phyloP scores from a whole-genome alignment of 2,797 vertebrate species.

The Morelia viridis region DNA sequence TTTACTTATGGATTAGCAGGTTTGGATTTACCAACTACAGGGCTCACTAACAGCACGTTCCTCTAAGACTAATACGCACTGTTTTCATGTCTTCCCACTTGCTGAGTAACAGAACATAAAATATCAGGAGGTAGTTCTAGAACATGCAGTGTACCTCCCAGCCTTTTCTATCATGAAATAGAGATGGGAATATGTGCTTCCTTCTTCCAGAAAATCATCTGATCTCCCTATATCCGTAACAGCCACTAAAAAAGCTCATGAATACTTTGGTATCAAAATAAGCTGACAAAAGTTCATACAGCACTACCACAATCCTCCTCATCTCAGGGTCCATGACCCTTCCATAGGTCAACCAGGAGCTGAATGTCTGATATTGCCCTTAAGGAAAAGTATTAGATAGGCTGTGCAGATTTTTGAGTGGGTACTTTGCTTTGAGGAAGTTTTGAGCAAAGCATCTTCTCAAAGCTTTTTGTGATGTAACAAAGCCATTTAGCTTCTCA shows the following conservation, averaged over 20 bases:
- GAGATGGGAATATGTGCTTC: neutral
- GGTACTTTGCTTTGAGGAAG: neutral
- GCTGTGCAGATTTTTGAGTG: neutral
- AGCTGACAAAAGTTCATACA: neutral
- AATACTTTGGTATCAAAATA: neutral
- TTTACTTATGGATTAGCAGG: neutral
- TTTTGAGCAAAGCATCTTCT: neutral
- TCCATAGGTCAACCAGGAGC: neutral
- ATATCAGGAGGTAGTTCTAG: neutral
- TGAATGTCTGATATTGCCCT: neutral
- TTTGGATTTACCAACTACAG: neutral
- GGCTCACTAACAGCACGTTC: neutral
- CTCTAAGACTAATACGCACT: neutral
- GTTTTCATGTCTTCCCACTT: neutral
- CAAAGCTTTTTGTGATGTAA: neutral
- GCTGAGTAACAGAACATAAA: neutral
- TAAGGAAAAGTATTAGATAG: neutral
- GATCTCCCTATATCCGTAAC: neutral
- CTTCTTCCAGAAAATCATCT: neutral
- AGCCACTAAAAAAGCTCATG: neutral
- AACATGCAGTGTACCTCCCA: neutral
- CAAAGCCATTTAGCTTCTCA: neutral
- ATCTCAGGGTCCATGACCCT: neutral
- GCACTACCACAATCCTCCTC: neutral
- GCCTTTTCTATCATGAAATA: neutral